These are phyloP conservation scores for Drosophila varians DNA, from an alignment of 1,140 invertebrate species.

Conservation along the genomic window DNA sequence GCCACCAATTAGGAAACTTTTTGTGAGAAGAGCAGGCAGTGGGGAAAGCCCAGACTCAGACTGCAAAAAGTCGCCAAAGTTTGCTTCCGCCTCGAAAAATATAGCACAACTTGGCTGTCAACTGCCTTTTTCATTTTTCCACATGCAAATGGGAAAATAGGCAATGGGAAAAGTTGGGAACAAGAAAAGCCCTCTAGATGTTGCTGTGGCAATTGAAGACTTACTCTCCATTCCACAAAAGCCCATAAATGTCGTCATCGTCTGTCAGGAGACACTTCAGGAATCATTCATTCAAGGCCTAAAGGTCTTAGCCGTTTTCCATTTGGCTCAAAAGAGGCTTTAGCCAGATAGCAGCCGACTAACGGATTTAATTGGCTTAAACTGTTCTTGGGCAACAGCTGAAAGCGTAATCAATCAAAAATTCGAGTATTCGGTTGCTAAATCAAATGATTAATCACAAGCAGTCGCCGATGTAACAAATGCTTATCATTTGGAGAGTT, in stretches of 20 bases:
- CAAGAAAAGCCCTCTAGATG: slow-evolving; percentile 3
- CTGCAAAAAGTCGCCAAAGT: slow-evolving; percentile 28
- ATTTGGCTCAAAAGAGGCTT: slow-evolving; percentile 4
- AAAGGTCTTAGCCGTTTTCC: slow-evolving; percentile 26
- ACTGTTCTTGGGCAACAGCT: slow-evolving; percentile 33
- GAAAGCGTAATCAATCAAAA: slow-evolving; percentile 35
- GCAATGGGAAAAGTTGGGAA: background rate
- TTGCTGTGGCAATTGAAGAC: slow-evolving; percentile 35
- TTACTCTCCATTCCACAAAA: slow-evolving; percentile 14
- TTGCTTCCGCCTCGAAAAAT: background rate
- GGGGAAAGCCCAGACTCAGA: too few relatives aligned
- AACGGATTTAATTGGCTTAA: slow-evolving; percentile 41
- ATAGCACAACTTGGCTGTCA: slow-evolving; percentile 17
- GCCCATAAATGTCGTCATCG: slow-evolving; percentile 39
- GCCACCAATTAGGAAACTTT: slow-evolving; percentile 33
- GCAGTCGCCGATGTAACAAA: slow-evolving; percentile 1
- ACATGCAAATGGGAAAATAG: slow-evolving; percentile 31
- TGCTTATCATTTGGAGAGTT: slow-evolving; percentile 4
- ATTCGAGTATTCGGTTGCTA: slow-evolving; percentile 16
- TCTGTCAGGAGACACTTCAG: slow-evolving; percentile 32
- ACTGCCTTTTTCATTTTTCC: background rate
- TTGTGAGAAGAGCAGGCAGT: too few relatives aligned
- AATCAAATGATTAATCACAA: slow-evolving; percentile 37
- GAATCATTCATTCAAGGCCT: slow-evolving; percentile 27
- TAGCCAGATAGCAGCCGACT: slow-evolving; percentile 20